Conservation (phyloP, 2,113 vertebrate species). For the Nannospalax galili region DNA sequence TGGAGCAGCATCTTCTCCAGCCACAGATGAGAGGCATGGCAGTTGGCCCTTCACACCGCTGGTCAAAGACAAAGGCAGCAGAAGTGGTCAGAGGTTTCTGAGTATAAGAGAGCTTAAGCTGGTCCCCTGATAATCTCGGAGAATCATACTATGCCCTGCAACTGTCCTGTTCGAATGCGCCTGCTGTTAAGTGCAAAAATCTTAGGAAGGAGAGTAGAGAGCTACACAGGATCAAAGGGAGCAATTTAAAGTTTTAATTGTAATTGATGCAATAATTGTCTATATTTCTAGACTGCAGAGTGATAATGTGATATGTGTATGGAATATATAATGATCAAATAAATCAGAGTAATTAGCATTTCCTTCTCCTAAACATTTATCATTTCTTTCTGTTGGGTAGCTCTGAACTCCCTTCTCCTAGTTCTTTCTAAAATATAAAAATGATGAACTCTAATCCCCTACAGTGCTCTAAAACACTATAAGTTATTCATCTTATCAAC, state of each 20-base stretch:
- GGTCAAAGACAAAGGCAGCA: conserved; percentile 54
- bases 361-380: background rate
- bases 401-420: background rate
- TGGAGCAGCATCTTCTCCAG: conserved; percentile 79
- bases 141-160: conserved; percentile 78
- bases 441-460: background rate
- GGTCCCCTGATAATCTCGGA: conserved; percentile 82
- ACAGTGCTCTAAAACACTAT: background rate
- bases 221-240: rapidly evolving
- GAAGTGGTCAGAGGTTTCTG: conserved; percentile 58
- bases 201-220: background rate
- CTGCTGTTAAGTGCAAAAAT: background rate
- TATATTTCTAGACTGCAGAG: background rate
- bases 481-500: background rate
- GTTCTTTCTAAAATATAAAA: background rate
- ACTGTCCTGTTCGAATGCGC: conserved; percentile 59
- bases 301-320: background rate
- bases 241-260: background rate
- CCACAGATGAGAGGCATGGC: conserved; percentile 52
- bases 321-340: background rate
- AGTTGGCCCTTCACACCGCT: background rate
- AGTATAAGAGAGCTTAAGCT: conserved; percentile 82
- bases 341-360: background rate
- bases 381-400: background rate
- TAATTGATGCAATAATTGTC: background rate